A percentile compares a stretch with the other conserved stretches of the same genome.
phyloP scores from a whole-genome alignment of 1,140 invertebrate genomes.

The Hydropsyche tenuis region DNA sequence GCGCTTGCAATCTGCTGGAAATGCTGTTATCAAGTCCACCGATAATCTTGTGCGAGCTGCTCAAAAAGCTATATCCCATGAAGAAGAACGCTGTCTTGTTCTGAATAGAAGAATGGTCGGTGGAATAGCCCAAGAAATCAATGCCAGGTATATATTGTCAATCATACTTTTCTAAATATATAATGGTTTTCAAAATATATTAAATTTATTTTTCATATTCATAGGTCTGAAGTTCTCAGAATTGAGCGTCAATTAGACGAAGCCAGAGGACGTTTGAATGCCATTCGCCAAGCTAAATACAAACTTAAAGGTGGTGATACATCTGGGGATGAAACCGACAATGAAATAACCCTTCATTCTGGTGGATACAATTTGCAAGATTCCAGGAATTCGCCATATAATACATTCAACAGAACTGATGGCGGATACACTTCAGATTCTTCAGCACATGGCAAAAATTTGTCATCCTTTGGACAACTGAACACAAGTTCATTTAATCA shows the following conservation, averaged over 20 bases:
- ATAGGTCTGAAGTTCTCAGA: constrained; percentile 81
- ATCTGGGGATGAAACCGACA: constrained; percentile 66
- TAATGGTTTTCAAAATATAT: constrained; percentile 29
- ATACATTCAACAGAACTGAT: not conserved
- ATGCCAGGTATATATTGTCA: constrained; percentile 72
- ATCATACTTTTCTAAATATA: not conserved
- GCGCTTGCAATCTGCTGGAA: constrained; percentile 92
- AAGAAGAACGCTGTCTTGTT: constrained; percentile 89
- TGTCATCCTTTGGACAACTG: constrained; percentile 45
- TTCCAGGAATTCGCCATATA: constrained; percentile 25
- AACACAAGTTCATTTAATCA: constrained; percentile 41
- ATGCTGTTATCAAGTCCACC: constrained; percentile 96
- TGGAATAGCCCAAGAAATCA: constrained; percentile 91
- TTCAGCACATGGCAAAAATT: constrained; percentile 46
- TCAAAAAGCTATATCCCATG: constrained; percentile 88
- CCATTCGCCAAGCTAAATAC: constrained; percentile 85
- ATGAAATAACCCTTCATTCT: constrained; percentile 53
- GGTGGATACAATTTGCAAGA: constrained; percentile 4
- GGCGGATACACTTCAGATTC: constrained; percentile 50
- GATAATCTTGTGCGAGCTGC: constrained; percentile 96
- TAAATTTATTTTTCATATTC: not conserved
- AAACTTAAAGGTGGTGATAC: constrained; percentile 68
- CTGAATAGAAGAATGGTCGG: constrained; percentile 92
- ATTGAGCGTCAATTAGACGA: constrained; percentile 94
- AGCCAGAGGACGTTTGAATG: constrained; percentile 85